Evolutionary conservation across 2,797 vertebrate genomes (phyloP), one percentile per base, ranked within the genome.

Genomic region (Scleropages formosus): DNA sequence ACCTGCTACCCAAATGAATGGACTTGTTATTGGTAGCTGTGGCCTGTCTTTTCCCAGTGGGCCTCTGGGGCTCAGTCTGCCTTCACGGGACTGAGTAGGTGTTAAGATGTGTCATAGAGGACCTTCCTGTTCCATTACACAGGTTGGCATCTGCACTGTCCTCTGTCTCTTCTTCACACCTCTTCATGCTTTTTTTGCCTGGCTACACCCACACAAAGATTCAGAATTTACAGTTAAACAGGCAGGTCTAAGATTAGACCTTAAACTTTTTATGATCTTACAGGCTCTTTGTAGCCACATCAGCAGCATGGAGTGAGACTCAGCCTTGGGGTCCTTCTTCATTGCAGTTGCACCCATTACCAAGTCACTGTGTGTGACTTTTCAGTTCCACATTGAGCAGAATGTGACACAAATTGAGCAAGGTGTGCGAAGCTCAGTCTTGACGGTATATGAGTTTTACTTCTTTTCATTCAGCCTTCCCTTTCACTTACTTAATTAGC

Each of bases 91-190:
- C 86, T 85, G 89, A 87, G 71, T 3, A 95, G 94, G 91, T 98
- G 96, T 95, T 94, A 95, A 95, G 95, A 94, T 86, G 90, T 87
- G 89, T 89, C 85, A 88, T 81, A 80, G 18, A 26, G 13, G 31
- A 51, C 7, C 86, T 87, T 82, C 73, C 83, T 62, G 85, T 88
- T 92, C 93, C 86, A 91, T 95, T 73, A 93, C 95, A 93, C 96
- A 97, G 96, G 96, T 93, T 95, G 91, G 88, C 95, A 96, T 95
- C 95, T 96, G 94, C 85, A 92, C 88, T 85, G 93, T 88, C 91
- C 93, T 93, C 89, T 91, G 87, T 90, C 83, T 90, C 91, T 88
- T 93, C 93, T 97, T 98, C 93, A 91, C 96, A 98, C 96, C 95
- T 97, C 94, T 91, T 90, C 95, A 96, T 92, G 96, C 93, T 91